Base-by-base conservation (phyloP, 2,797 vertebrate species). In the Anguilla anguilla region DNA sequence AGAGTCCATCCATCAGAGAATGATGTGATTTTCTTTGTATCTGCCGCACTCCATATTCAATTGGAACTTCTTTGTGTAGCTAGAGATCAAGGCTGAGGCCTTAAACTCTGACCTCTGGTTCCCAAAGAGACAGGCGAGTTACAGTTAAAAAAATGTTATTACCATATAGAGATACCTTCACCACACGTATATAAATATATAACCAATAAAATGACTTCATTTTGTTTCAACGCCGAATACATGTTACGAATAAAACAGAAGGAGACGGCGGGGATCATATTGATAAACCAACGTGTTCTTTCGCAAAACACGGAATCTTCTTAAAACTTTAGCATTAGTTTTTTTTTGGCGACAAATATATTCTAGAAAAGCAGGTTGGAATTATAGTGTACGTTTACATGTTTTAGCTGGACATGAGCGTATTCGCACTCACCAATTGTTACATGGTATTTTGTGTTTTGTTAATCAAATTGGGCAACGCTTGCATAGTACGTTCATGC, bases 31-130 rank as follows among this genome's bases (percentile, higher is more conserved):
- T 89, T 86, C 86, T 91, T 89, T 92, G 83, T 85, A 87, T 88
- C 77, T 85, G 84, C 46, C 89, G 79, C 85, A 85, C 88, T 93
- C 90, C 55, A 39, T 87, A 89, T 92, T 92, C 87, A 87, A 91
- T 89, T 64, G 31, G 89, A 92, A 93, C 91, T 87, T 82, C 90
- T 92, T 93, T 92, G 89, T 90, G 89, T 91, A 85, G 74, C 15
- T 39, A 6, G 86, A 92, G 90, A 90, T 90, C 72, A 86, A 88
- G 90, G 72, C 84, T 84, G 72, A 49, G 87, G 90, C 88, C 82
- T 89, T 93, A 86, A 90, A 92, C 90, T 92, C 93, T 90, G 91
- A 92, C 93, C 91, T 90, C 90, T 51, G 25, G 87, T 91, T 91
- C 90, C 87, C 84, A 57, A 86, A 57, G 57, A 46, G 86, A 90